Evolutionary conservation across 2,113 vertebrate genomes (phyloP).

Genomic region (Corvus moneduloides): DNA sequence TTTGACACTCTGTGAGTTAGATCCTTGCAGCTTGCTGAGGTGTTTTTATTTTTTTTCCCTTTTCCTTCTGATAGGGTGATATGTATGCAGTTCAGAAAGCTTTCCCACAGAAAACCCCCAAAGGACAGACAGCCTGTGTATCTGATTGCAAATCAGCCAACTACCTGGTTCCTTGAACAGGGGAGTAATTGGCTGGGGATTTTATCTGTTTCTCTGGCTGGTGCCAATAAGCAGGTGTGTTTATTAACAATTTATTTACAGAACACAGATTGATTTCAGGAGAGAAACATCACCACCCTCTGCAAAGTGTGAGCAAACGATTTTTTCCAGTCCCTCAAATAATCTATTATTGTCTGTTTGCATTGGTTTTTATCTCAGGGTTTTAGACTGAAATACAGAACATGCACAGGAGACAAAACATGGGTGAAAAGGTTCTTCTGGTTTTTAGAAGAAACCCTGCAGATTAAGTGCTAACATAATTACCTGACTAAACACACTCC

Average conservation of each 20-base stretch:
- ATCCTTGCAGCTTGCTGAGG: neutral
- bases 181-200: conserved; percentile 54
- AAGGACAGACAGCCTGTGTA: conserved; percentile 13
- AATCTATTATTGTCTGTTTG: neutral
- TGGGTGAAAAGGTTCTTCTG: neutral
- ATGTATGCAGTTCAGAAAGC: conserved; percentile 9
- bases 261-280: conserved; percentile 65
- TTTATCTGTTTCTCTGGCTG: conserved; percentile 57
- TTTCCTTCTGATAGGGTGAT: conserved; percentile 22
- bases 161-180: conserved; percentile 20
- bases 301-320: neutral
- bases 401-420: neutral
- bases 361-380: neutral
- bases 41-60: neutral
- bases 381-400: neutral
- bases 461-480: neutral
- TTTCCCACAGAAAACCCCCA: conserved; percentile 22
- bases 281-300: neutral
- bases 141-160: conserved; percentile 58
- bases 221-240: conserved; percentile 51
- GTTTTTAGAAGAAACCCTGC: neutral
- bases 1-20: conserved; percentile 4
- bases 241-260: conserved; percentile 77
- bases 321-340: conserved; percentile 23
- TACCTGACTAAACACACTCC: neutral